Percentiles rank a stretch among this genome's conserved stretches.
Conservation (phyloP, 1,140 invertebrate genomes). For the Babylonia areolata region DNA sequence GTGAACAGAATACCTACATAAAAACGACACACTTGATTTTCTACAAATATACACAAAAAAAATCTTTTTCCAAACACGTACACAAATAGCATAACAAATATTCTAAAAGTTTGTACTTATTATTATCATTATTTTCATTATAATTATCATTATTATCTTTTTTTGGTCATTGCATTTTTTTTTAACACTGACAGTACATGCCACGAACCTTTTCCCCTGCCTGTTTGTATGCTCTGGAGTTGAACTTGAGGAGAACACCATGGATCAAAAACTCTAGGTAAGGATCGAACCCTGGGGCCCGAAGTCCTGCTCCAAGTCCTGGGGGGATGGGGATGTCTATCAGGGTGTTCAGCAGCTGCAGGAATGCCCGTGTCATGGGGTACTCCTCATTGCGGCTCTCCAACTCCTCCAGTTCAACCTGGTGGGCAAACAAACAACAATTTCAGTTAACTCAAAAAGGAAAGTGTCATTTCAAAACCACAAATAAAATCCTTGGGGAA, state of each 20-base stretch:
- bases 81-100: too few relatives aligned
- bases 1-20: too few relatives aligned
- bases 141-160: too few relatives aligned
- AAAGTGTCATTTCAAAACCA: neutral
- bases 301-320: conserved; percentile 86
- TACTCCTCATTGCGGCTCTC: conserved; percentile 88
- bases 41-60: too few relatives aligned
- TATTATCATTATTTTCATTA: too few relatives aligned
- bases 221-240: conserved; percentile 86
- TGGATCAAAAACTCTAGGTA: conserved; percentile 90
- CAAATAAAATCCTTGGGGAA: too few relatives aligned
- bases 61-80: too few relatives aligned
- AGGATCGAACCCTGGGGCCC: conserved; percentile 92
- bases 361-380: conserved; percentile 81
- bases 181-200: too few relatives aligned
- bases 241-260: conserved; percentile 86
- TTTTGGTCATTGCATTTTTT: too few relatives aligned
- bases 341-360: conserved; percentile 86
- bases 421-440: neutral
- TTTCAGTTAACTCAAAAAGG: too few relatives aligned
- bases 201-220: conserved; percentile 82
- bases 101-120: too few relatives aligned
- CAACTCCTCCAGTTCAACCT: conserved; percentile 83
- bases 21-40: too few relatives aligned
- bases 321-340: conserved; percentile 85